Evolutionary conservation across 2,888 invertebrate species (phyloP), one percentile per base, ranked within the genome.

Genomic region (Sericinus montela): DNA sequence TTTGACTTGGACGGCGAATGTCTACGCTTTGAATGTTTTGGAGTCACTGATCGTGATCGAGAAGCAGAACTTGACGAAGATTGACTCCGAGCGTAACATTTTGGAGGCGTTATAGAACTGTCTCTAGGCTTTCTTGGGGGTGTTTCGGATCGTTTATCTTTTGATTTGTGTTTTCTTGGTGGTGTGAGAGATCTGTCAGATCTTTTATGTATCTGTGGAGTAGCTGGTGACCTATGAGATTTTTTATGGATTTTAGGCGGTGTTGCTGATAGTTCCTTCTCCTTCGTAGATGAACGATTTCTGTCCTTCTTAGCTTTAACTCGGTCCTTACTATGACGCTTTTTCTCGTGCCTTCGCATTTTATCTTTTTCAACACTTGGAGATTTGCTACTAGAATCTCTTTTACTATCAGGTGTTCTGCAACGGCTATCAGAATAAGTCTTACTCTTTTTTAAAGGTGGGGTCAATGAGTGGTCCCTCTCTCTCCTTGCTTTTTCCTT

Each of bases 101-200:
- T 81, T 0, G 87, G 86, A 9, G 87, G 86, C 6, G 87, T 86
- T 38, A 86, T 56, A 0, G 83, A 82, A 57, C 69, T 75, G 8
- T 85, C 78, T 58, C 73, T 70, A 7, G 48, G 58, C 52, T 72
- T 81, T 48, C 67, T 70, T n/a, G 67, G 61, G 13, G 71, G 63
- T 1, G 70, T 64, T 1, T 66, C 63, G 36, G 68, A 63, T 48
- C 65, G 67, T 16, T 62, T 64, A 16, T 72, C 69, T 51, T 72
- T 69, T 34, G 63, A 62, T 55, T 77, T 76, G 49, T 67, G 71
- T 36, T 60, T 69, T 55, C 62, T 75, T 1, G 72, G 66, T 7
- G 79, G 77, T 1, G 75, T 72, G 6, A 55, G 32, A 3, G 71
- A 74, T 4, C 57, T 49, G 2, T 72, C 70, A 43, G 59, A 55